These are phyloP conservation scores for Metopolophium dirhodum DNA, from an alignment of 1,140 invertebrate genomes.

Conservation along the genomic window DNA sequence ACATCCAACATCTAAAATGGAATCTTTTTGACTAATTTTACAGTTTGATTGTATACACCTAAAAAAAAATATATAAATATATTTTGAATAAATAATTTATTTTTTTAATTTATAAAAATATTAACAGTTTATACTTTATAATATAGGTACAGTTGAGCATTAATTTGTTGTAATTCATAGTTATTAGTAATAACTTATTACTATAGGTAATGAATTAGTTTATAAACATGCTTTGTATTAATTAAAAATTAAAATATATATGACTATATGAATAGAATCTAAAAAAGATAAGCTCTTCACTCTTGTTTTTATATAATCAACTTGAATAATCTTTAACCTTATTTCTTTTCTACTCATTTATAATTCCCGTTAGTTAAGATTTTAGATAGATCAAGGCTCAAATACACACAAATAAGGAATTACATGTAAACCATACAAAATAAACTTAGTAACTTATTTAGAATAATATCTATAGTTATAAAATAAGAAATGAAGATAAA, in stretches of 20 bases:
- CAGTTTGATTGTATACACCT: constrained; percentile 45
- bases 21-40: constrained; percentile 14
- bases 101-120: background rate
- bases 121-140: background rate
- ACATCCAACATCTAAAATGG: constrained; percentile 49
- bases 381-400: background rate
- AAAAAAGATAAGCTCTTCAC: background rate
- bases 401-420: background rate
- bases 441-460: background rate
- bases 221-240: background rate
- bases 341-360: background rate
- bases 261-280: background rate
- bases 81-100: constrained; percentile 4
- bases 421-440: background rate
- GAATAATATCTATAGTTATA: background rate
- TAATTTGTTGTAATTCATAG: background rate
- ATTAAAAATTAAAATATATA: background rate
- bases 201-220: background rate
- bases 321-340: background rate
- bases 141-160: background rate
- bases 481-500: background rate
- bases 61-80: background rate
- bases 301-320: background rate
- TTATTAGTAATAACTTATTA: background rate
- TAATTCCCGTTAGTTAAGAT: background rate